Evolutionary conservation across 2,113 vertebrate species (phyloP), one percentile per base, ranked within the genome.

Genomic region (Cephalopterus ornatus): DNA sequence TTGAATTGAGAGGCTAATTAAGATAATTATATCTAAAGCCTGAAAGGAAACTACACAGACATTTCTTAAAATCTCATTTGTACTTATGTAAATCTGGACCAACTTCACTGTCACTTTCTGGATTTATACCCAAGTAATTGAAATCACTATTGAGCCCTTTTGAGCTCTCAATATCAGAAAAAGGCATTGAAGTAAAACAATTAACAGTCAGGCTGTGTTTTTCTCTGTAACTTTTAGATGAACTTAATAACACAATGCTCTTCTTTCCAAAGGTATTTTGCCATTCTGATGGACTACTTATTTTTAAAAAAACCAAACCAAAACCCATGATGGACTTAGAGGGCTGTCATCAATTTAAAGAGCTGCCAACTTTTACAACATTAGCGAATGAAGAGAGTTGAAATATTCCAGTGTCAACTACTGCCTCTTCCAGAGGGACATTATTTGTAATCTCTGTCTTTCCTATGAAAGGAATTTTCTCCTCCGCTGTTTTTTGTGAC

Each of bases 1-100:
- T 94, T 93, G 92, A 93, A 86, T 94, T 77, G 76, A 95, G 83
- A 93, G 85, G 76, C 79, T 96, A 94, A 97, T 97, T 95, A 91
- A 86, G 82, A 93, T 94, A 92, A 92, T 96, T 93, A 89, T 63
- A 88, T 88, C 81, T 88, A 77, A 92, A 95, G 61, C 70, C 70
- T 92, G 84, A 92, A 92, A 92, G 61, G 83, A 88, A 96, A 91
- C 79, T 84, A 67, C 37, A 70, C 76, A 91, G 79, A 74, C 61
- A 84, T 86, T 93, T 89, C 83, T 95, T 95, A 63, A 91, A 92
- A 91, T 89, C 79, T 88, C 79, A 86, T 91, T 94, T 96, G 59
- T 89, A 81, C 75, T 80, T 90, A 71, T 32, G 52, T 88, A 94
- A 92, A 95, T 93, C 90, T 88, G 92, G 88, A 88, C 79, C 47